Base-by-base conservation (phyloP, 2,888 invertebrate species). In the Parnassius orleans region DNA sequence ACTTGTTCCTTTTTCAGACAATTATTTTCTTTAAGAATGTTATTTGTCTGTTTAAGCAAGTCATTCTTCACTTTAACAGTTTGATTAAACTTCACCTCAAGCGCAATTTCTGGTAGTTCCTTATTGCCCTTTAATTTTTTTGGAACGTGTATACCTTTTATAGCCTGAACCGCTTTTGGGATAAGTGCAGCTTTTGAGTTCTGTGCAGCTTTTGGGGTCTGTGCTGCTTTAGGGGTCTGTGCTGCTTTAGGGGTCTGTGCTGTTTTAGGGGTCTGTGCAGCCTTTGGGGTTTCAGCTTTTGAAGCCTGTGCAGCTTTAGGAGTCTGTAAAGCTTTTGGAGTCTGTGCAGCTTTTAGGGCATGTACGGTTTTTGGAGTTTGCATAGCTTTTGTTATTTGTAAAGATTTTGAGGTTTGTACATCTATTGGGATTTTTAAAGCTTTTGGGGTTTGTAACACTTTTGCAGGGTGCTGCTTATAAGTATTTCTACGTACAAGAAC, bases 21-120 rank as follows among this genome's bases (percentile, higher is more conserved):
- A 64, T 60, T 64, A 66, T 84, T 88, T 76, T 90, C 90, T 70
- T 84, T 90, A 24, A 90, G 73, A 56, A 90, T 78, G 72, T 84
- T 86, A 66, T 69, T 83, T 61, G 14, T n/a, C 14, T 12, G 48
- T 9, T 9, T 48, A 33, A 33, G 33, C 33, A 33, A 33, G 7
- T 33, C 33, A 33, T 33, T 33, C 33, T 33, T 33, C 5, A 33
- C 33, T 7, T 33, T 33, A 5, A 33, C 9, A 14, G 14, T 48
- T 48, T 14, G 14, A 14, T 14, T 14, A 48, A 48, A 48, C 14
- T 48, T 33, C 33, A 33, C 33, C 33, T 33, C 33, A 33, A 33
- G 33, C 33, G 7, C 33, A 33, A 7, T 7, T 48, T 56, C 68
- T n/a, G 75, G 62, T 46, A 70, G 33, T 50, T 62, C 64, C 42